A percentile compares a stretch with the other conserved stretches of the same genome.
These are phyloP conservation scores for Coreius guichenoti DNA, from an alignment of 2,797 vertebrate species.

Conservation along the genomic window DNA sequence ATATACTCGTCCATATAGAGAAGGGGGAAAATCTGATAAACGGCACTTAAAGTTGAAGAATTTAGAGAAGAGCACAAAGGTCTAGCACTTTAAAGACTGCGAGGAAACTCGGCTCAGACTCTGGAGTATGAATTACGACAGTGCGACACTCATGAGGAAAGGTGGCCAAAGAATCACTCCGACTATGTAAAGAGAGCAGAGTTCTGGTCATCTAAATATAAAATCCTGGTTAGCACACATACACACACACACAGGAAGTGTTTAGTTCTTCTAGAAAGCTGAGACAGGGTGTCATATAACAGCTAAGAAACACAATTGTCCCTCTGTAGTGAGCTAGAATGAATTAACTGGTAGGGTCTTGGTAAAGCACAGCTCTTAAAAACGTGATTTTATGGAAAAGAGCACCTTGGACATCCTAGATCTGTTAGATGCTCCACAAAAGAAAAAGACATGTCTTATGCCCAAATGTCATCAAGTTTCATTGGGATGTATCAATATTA, in stretches of 20 bases:
- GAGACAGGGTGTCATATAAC: constrained; percentile 47
- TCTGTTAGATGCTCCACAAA: not conserved
- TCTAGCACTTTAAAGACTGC: constrained; percentile 55
- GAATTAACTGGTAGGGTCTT: constrained; percentile 62
- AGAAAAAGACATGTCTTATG: not conserved
- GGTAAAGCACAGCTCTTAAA: constrained; percentile 33
- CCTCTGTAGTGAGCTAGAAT: constrained; percentile 48
- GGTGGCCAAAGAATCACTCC: constrained; percentile 38
- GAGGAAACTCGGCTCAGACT: constrained; percentile 50
- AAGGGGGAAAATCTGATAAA: constrained; percentile 57
- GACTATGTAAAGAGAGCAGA: constrained; percentile 16
- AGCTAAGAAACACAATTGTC: constrained; percentile 47
- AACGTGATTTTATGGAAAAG: not conserved
- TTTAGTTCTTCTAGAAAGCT: constrained; percentile 26
- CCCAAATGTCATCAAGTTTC: not conserved
- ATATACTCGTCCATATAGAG: constrained; percentile 59
- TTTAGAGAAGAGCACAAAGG: constrained; percentile 56
- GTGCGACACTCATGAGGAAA: constrained; percentile 32
- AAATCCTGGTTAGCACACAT: not conserved
- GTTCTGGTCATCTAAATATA: constrained; percentile 24
- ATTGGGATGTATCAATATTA: not conserved
- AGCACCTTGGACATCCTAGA: not conserved
- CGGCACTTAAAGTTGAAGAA: constrained; percentile 59
- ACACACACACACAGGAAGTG: not conserved
- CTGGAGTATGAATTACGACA: constrained; percentile 54